These are phyloP conservation scores for Microcebus griseorufus DNA, from an alignment of 2,113 vertebrate species.

Conservation along the genomic window DNA sequence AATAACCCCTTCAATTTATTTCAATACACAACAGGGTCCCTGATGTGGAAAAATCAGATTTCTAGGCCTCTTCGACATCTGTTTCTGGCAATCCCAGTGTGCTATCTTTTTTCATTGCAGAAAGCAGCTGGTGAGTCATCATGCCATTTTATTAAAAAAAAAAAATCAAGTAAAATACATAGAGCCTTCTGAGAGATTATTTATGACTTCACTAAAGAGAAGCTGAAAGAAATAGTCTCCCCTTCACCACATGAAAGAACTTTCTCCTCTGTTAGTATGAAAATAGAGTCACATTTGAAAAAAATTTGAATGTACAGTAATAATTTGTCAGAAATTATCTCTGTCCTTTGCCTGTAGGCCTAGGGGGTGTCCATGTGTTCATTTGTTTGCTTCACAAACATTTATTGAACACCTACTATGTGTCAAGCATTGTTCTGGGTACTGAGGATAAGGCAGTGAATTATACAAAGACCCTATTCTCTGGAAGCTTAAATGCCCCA, in stretches of 20 bases:
- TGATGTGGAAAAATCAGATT: constrained; percentile 67
- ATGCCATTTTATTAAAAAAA: constrained; percentile 50
- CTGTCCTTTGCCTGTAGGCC: neutral
- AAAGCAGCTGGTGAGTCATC: constrained; percentile 54
- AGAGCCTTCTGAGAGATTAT: constrained; percentile 53
- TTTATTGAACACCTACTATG: neutral
- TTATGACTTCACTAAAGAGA: constrained; percentile 42
- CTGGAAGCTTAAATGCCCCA: neutral
- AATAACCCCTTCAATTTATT: constrained; percentile 49
- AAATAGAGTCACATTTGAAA: neutral
- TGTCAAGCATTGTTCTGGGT: neutral
- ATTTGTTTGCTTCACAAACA: constrained; percentile 7
- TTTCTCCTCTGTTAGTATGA: constrained; percentile 11
- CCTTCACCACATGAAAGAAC: neutral
- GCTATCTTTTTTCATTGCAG: constrained; percentile 60
- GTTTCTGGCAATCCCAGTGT: constrained; percentile 63
- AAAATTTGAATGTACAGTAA: neutral
- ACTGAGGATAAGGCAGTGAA: neutral
- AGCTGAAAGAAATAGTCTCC: constrained; percentile 2
- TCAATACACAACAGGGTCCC: constrained; percentile 52
- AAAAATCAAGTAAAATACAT: constrained; percentile 29
- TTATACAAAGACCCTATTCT: neutral
- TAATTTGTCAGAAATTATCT: constrained; percentile 25
- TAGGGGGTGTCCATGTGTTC: neutral
- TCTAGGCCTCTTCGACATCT: constrained; percentile 67